Percentiles rank a stretch among this genome's conserved stretches.
Evolutionary conservation across 2,797 vertebrate genomes (phyloP).

Genomic region (Poeciliopsis presidionis): DNA sequence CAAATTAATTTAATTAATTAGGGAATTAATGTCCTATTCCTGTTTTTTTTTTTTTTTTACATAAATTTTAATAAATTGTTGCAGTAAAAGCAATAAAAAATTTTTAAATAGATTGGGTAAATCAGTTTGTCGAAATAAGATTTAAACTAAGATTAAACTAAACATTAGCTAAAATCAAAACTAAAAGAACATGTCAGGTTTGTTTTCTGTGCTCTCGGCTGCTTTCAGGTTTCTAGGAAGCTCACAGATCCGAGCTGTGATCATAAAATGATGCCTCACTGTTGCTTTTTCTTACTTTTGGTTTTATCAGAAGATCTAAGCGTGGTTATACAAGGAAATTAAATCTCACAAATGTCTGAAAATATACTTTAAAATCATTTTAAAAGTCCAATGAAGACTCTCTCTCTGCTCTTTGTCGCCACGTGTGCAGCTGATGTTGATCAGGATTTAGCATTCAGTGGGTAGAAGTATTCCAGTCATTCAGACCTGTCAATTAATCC

Average conservation of each 20-base stretch:
- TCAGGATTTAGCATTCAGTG: not conserved
- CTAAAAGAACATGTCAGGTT: not conserved
- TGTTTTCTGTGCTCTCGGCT: not conserved
- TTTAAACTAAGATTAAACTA: not conserved
- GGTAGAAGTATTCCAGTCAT: not conserved
- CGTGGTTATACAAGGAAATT: not conserved
- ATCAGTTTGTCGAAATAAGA: not conserved
- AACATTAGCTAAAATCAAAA: not conserved
- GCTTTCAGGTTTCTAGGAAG: not conserved
- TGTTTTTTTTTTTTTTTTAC: not conserved
- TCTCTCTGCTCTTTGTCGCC: not conserved
- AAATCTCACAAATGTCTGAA: not conserved
- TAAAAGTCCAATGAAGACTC: not conserved
- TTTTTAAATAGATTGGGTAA: not conserved
- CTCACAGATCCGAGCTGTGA: not conserved
- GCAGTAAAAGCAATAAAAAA: not conserved
- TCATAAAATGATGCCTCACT: not conserved
- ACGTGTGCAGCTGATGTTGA: not conserved
- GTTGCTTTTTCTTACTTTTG: not conserved
- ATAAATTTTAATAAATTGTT: not conserved
- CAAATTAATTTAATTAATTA: not conserved
- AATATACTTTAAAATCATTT: not conserved
- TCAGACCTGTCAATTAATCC: conserved; percentile 4
- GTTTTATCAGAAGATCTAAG: not conserved
- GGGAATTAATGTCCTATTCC: not conserved